Conservation (phyloP, 1,140 invertebrate species). For the Drosophila pectinifera region DNA sequence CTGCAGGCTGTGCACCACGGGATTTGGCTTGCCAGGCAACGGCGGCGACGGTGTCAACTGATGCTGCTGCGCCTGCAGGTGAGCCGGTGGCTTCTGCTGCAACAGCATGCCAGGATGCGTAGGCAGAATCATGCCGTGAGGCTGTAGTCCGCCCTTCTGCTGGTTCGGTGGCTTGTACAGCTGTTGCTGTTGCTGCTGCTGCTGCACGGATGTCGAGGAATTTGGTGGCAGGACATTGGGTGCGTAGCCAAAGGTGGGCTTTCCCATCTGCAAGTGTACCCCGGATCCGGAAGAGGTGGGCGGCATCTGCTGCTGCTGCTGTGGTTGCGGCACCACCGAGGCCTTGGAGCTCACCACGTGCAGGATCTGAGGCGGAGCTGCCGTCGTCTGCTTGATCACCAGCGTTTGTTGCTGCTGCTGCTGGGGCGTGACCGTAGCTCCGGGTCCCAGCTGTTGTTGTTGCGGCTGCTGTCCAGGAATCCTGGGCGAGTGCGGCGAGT, state of each 20-base stretch:
- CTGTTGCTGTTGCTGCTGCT: constrained; percentile 45
- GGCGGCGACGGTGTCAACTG: constrained; percentile 70
- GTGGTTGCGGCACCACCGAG: constrained; percentile 60
- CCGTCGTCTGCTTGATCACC: constrained; percentile 73
- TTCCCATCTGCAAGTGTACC: constrained; percentile 51
- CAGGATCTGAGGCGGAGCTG: constrained; percentile 62
- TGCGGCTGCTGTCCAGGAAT: constrained; percentile 22
- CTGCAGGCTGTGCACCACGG: constrained; percentile 77
- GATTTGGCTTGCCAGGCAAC: constrained; percentile 58
- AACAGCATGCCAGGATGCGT: constrained; percentile 66
- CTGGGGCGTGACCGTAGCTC: constrained; percentile 30
- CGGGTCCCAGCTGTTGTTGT: constrained; percentile 41
- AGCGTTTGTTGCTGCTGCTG: constrained; percentile 71
- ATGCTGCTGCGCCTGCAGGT: constrained; percentile 71
- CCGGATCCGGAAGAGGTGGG: constrained; percentile 21
- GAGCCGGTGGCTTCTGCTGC: constrained; percentile 66
- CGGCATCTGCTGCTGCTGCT: constrained; percentile 43
- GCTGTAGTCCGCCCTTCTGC: constrained; percentile 55
- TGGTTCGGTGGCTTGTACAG: constrained; percentile 58
- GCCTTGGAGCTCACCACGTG: constrained; percentile 81
- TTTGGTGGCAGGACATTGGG: constrained; percentile 64
- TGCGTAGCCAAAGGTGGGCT: constrained; percentile 55
- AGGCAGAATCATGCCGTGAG: constrained; percentile 54
- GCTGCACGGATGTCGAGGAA: constrained; percentile 52
- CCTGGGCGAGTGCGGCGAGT: constrained; percentile 68